These are phyloP conservation scores for Drosophila lacertosa DNA, from an alignment of 1,140 invertebrate genomes.

Conservation along the genomic window DNA sequence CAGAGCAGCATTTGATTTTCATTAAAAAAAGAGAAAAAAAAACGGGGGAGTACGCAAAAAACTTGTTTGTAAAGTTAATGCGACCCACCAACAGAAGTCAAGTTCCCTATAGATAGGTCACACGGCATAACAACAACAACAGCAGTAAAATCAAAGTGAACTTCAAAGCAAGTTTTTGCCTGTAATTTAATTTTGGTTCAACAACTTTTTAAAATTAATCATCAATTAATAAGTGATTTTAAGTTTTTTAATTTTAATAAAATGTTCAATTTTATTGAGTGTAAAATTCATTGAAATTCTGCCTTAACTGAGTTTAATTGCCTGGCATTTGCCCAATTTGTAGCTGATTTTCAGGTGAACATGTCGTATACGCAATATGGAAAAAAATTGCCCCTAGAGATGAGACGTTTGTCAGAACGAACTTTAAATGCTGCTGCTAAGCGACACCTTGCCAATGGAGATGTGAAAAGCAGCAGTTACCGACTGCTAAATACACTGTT, in stretches of 20 bases:
- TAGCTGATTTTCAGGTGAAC: background rate
- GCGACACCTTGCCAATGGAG: too few relatives aligned
- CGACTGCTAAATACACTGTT: background rate
- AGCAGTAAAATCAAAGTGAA: slow-evolving; percentile 44
- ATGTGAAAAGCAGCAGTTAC: too few relatives aligned
- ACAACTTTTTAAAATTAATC: too few relatives aligned
- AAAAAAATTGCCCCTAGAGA: slow-evolving; percentile 55
- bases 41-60: slow-evolving; percentile 19
- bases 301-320: slow-evolving; percentile 38
- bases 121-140: slow-evolving; percentile 14
- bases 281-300: slow-evolving; percentile 44
- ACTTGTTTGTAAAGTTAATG: slow-evolving; percentile 39
- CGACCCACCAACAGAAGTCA: slow-evolving; percentile 3
- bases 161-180: slow-evolving; percentile 62
- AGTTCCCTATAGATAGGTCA: slow-evolving; percentile 24
- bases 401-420: slow-evolving; percentile 6
- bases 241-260: background rate
- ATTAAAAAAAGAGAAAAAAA: too few relatives aligned
- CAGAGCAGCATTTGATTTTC: slow-evolving; percentile 59
- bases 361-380: slow-evolving; percentile 21
- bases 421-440: background rate
- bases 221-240: too few relatives aligned
- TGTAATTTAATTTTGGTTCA: slow-evolving; percentile 51
- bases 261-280: slow-evolving; percentile 20
- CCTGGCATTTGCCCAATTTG: slow-evolving; percentile 4